A percentile compares a stretch with the other conserved stretches of the same genome.
phyloP scores from a whole-genome alignment of 2,113 vertebrate genomes.

The Cryptomyrus ogoouensis region DNA sequence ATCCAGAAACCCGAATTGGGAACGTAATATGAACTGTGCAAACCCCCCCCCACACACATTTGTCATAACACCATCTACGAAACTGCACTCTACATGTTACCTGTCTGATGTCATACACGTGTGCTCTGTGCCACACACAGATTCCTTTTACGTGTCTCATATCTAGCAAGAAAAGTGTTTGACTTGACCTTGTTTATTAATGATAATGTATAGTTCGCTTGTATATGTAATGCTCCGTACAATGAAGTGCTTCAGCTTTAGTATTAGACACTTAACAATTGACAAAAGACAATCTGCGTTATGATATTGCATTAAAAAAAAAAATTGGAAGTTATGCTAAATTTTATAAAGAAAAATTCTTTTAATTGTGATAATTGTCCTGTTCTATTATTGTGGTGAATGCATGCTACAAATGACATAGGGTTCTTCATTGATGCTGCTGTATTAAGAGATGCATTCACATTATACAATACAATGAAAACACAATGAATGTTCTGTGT shows the following conservation, averaged over 20 bases:
- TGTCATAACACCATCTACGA: not conserved
- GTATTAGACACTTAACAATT: not conserved
- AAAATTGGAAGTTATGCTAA: not conserved
- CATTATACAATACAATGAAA: not conserved
- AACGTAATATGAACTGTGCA: not conserved
- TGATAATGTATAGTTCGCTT: not conserved
- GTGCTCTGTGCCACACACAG: not conserved
- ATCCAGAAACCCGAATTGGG: not conserved
- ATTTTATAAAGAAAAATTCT: not conserved
- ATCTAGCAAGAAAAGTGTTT: not conserved
- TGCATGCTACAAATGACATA: not conserved
- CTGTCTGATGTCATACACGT: not conserved
- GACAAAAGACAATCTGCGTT: not conserved
- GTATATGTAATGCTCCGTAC: not conserved
- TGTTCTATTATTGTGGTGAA: not conserved
- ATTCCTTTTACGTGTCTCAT: not conserved
- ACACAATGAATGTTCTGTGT: not conserved
- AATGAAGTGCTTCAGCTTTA: not conserved
- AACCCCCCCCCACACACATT: not conserved
- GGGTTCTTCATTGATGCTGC: not conserved
- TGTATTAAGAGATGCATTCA: not conserved
- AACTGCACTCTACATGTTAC: not conserved
- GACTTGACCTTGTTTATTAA: not conserved
- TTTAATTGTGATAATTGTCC: not conserved
- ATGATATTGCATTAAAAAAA: not conserved